Evolutionary conservation across 2,113 vertebrate species (phyloP).

Genomic region (Syngnathoides biaculeatus): DNA sequence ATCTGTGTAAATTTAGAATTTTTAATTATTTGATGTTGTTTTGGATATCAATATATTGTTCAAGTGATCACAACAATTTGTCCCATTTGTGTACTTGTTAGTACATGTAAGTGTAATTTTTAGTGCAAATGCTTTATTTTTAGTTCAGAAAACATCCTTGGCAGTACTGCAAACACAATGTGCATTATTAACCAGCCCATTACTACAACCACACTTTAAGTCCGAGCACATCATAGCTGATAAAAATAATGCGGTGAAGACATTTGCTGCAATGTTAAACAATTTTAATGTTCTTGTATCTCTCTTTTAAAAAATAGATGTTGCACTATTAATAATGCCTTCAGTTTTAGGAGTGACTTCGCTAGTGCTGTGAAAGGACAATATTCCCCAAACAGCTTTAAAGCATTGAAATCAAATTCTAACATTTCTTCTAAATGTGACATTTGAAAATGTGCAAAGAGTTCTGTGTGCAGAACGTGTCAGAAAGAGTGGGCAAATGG

Average conservation of each 20-base stretch:
- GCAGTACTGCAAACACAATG: not conserved
- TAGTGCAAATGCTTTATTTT: not conserved
- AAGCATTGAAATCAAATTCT: slow-evolving; percentile 32
- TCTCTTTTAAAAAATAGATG: slow-evolving; percentile 21
- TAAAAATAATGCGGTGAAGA: slow-evolving; percentile 20
- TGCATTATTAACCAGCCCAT: slow-evolving; percentile 45
- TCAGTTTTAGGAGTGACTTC: slow-evolving; percentile 21
- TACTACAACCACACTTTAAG: slow-evolving; percentile 26
- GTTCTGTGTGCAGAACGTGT: slow-evolving; percentile 13
- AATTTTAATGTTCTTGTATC: slow-evolving; percentile 17
- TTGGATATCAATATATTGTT: too few species aligned
- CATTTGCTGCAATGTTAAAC: slow-evolving; percentile 11
- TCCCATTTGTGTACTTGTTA: too few species aligned
- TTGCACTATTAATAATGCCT: slow-evolving; percentile 19
- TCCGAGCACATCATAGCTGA: slow-evolving; percentile 17
- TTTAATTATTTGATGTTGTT: too few species aligned
- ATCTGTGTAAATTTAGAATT: too few species aligned
- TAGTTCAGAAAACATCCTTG: not conserved
- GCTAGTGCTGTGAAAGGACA: slow-evolving; percentile 1
- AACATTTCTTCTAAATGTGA: slow-evolving; percentile 46
- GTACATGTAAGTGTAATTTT: too few species aligned
- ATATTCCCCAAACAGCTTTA: slow-evolving; percentile 15
- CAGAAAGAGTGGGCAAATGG: slow-evolving; percentile 22
- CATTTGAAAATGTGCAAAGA: slow-evolving; percentile 57
- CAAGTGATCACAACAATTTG: too few species aligned